A percentile compares a stretch with the other conserved stretches of the same genome.
phyloP scores from a whole-genome alignment of 2,797 vertebrate genomes.

The Steatocranus sp. region DNA sequence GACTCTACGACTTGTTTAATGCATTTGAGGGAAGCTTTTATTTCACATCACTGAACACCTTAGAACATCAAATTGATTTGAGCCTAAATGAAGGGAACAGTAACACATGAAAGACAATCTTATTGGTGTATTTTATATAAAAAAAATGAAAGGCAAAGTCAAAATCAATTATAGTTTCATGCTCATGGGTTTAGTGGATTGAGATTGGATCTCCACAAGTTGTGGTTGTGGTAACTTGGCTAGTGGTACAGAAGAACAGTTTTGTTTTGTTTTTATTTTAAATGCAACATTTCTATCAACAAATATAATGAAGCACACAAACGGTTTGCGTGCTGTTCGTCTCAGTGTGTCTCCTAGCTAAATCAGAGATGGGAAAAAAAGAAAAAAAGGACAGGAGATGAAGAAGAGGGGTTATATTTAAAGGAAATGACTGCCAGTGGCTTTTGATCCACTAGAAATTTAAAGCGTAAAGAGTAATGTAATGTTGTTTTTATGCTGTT shows the following conservation, averaged over 20 bases:
- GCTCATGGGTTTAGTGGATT: background rate
- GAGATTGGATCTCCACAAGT: background rate
- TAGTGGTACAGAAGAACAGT: background rate
- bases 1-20: background rate
- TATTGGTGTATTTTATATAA: background rate
- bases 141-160: background rate
- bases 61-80: background rate
- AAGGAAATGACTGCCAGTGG: background rate
- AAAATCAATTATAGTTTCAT: background rate
- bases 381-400: background rate
- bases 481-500: background rate
- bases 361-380: background rate
- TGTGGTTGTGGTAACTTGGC: background rate
- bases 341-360: background rate
- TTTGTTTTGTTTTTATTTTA: background rate
- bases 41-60: background rate
- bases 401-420: background rate
- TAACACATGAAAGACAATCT: rapidly evolving
- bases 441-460: background rate
- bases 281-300: background rate
- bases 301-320: background rate
- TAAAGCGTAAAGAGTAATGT: background rate
- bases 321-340: background rate
- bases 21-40: background rate
- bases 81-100: background rate